Base-by-base conservation (phyloP, 2,797 vertebrate species). In the Pangasius mekongensis region DNA sequence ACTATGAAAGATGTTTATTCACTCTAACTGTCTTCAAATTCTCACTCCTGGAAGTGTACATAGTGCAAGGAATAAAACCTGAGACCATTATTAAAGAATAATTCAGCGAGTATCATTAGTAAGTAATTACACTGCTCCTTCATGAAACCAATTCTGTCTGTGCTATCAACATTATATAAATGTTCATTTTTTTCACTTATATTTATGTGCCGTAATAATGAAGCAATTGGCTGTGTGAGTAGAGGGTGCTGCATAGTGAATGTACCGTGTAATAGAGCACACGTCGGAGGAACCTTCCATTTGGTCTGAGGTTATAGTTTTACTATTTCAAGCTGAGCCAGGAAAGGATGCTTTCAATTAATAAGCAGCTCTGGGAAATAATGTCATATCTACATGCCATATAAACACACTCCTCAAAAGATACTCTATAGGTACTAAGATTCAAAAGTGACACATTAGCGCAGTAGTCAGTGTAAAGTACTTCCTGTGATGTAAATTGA, bases 401-500 rank as follows among this genome's bases (percentile, higher is more conserved):
- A 62, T 64, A 64, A 83, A 47, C 39, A 18, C 39, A 27, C 33
- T 66, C 9, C 4, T 76, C 30, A 64, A 56, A 81, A 83, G n/a
- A 39, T 83, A 83, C 8, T 83, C 24, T 18, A 5, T 10, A 83
- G 7, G 36, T 14, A n/a, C 60, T 47, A n/a, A 47, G 27, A 66
- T 22, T 66, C 60, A 83, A 0, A 20, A 30, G 30, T 30, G 39
- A 20, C 14, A 66, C 39, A 30, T 24, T 5, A 4, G 24, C 33
- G 62, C 8, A 52, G 27, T 77, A 90, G 66, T 56, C 58, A 30
- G 73, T 64, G 76, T 83, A 74, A 87, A 89, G 82, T 80, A 71
- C 69, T 87, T 89, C 84, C 77, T 88, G 58, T 85, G 86, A 90
- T 87, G 69, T 87, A 85, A 91, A 89, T 83, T 85, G 76, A 85